phyloP scores from a whole-genome alignment of 2,113 vertebrate species.

The Nycticryphes semicollaris region DNA sequence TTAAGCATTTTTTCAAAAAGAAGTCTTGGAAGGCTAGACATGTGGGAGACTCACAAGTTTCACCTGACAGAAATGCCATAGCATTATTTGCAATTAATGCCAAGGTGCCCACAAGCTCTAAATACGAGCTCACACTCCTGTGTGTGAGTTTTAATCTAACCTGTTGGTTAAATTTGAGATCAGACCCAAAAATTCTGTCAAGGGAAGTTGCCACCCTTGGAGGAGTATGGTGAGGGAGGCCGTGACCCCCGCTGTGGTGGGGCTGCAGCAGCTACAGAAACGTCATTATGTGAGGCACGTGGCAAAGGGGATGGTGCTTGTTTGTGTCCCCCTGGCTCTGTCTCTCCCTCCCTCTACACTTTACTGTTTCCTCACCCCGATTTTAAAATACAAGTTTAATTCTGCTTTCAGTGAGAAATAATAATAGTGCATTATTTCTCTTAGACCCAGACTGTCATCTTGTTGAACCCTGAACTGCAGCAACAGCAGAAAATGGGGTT shows the following conservation, averaged over 20 bases:
- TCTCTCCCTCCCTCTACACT: background rate
- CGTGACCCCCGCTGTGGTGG: fast-evolving
- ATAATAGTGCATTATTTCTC: background rate
- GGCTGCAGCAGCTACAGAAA: background rate
- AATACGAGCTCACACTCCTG: background rate
- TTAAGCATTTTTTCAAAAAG: background rate
- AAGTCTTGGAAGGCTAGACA: background rate
- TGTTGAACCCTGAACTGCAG: conserved; percentile 20
- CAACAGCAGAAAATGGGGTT: conserved; percentile 2
- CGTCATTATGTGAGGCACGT: background rate
- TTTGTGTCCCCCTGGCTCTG: background rate
- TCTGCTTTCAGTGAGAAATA: background rate
- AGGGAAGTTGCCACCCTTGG: background rate
- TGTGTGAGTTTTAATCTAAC: background rate
- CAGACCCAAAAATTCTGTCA: background rate
- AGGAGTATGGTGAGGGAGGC: background rate
- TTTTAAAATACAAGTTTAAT: background rate
- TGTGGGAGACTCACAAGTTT: background rate
- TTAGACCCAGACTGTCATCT: background rate
- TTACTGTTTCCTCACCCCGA: background rate
- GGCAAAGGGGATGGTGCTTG: background rate
- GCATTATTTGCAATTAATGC: background rate
- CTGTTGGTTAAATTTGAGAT: conserved; percentile 6
- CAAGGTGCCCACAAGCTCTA: background rate
- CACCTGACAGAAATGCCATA: background rate